Evolutionary conservation across 2,797 vertebrate species (phyloP), one percentile per base, ranked within the genome.

Genomic region (Salarias fasciatus): DNA sequence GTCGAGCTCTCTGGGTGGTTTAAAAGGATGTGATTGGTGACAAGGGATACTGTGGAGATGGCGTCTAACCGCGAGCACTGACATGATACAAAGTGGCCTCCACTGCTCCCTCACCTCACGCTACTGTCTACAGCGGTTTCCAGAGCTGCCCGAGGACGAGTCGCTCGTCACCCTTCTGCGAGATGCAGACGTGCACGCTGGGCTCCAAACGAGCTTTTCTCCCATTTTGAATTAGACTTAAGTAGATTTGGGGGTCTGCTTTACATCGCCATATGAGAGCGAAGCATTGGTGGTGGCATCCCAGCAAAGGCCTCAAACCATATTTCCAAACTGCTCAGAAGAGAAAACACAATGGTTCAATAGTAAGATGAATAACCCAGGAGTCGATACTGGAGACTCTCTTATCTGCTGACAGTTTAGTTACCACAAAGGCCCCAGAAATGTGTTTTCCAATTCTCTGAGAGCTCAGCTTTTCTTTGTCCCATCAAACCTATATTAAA

Each of bases 251-350:
- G 40, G 18, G 29, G 28, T 46, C 48, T 38, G 42, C 79, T 79
- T 83, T 53, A 77, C 69, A 69, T 85, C 74, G 72, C 75, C 69
- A 29, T 64, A 63, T 44, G 47, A 90, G 86, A 88, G 92, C 86
- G 76, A 84, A 91, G 90, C 93, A 90, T 94, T 93, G 90, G 90
- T 93, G 74, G 92, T 90, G 93, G 92, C 93, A 92, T 95, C 18
- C 5, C 92, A 93, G 89, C 92, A 91, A 91, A 92, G 92, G 93
- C 93, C 93, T 94, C 90, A 91, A 94, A 95, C 91, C 92, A 93
- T 93, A 94, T 94, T 94, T 94, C 92, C 92, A 92, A 93, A 92
- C 93, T 91, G 91, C 91, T 95, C 90, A 86, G 80, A 90, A 91
- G 80, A 35, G 86, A 91, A 90, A 91, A 92, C 91, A 91, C 91